Evolutionary conservation across 1,140 invertebrate genomes (phyloP), one percentile per base, ranked within the genome.

Genomic region (Apis cerana): DNA sequence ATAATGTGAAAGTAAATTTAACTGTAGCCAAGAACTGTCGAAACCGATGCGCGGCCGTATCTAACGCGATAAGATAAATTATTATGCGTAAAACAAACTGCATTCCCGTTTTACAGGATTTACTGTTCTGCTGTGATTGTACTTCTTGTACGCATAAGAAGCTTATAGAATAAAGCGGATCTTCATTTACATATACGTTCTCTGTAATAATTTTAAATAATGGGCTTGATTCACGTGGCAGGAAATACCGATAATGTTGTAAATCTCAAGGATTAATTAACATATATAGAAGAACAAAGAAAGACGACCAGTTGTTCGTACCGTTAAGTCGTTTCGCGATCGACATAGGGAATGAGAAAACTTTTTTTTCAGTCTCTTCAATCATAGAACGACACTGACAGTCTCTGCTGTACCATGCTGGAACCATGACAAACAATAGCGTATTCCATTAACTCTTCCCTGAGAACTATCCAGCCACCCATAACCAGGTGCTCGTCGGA

Each of bases 51-150:
- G 52, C 19, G 33, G 52, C 19, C 4, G 21, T 61, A 17, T 50
- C 17, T 23, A 11, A 12, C 43, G 23, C 17, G 79, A 81, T 75
- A 58, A 67, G 71, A 67, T 75, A 68, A 81, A 33, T 54, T 64
- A 17, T 75, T 50, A 75, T 52, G 64, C 54, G 33, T 58, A 52
- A 19, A 48, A 23, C n/a, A 75, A 81, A 75, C 71, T 74, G 80
- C 72, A 75, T 81, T 81, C 80, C 80, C 80, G 62, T 81, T 58
- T 59, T 75, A n/a, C 64, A 67, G 21, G 23, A 56, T 62, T 56
- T 58, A 62, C 58, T 19, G 50, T 74, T 72, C 56, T 68, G 27
- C 74, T 56, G 50, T 50, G 8, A 65, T 54, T 50, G 17, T 65
- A 21, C n/a, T 1, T 71, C 33, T 43, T 2, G 33, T 43, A 0